Evolutionary conservation across 1,140 invertebrate genomes (phyloP), one percentile per base, ranked within the genome.

Genomic region (Aphidius gifuensis): DNA sequence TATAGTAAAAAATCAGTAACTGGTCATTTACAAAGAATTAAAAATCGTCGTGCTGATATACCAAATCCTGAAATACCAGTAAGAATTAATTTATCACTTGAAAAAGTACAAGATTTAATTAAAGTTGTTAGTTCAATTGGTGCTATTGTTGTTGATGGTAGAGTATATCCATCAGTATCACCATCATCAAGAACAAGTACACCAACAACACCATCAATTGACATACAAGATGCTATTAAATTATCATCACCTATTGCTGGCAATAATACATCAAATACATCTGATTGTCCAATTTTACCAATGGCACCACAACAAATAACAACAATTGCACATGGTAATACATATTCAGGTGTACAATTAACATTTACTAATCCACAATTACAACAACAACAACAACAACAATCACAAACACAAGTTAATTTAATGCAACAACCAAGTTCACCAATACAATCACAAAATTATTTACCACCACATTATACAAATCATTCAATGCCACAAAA

Each of bases 11-110:
- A 90, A 69, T 82, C 77, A 59, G 78, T 84, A 11, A 86, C 86
- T 46, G 84, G 85, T 66, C 90, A 92, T 82, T 82, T 92, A 64
- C 88, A 90, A 76, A 84, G 90, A 68, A 89, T 92, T 65, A 92
- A 92, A 79, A 88, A 86, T 68, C 84, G 87, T 68, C 82, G 90
- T 68, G 90, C 90, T 4, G 90, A 92, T 78, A 92, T 92, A 72
- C 90, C 90, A 66, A 92, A 92, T 83, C 90, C 90, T 5, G 90
- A 92, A 81, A 92, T 91, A 68, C 90, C 89, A 46, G 90, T 91
- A 46, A 84, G 90, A 70, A 92, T 91, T 74, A 85, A 86, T 74
- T 82, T 91, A 45, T 86, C 85, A 55, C 80, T 90, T 63, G 90
- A 91, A 71, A 91, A 91, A 83, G 85, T 92, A 65, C 84, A 88